Evolutionary conservation across 1,140 invertebrate genomes (phyloP).

Genomic region (Hyposmocoma kahamanoa): DNA sequence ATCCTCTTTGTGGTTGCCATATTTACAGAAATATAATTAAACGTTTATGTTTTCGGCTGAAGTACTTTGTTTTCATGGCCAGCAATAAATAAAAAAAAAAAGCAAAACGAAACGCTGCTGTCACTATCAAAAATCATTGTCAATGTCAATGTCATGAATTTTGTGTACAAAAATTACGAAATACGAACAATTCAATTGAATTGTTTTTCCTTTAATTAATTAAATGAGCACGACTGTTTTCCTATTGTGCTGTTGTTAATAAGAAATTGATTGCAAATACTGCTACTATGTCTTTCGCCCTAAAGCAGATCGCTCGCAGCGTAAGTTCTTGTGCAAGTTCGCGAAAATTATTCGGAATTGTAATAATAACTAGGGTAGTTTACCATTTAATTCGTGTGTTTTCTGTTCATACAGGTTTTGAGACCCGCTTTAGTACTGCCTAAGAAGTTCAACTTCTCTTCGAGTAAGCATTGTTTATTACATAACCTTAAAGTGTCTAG

Average conservation of each 20-base stretch:
- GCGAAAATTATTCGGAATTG: neutral
- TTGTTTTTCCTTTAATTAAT: too few species aligned
- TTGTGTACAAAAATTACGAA: too few species aligned
- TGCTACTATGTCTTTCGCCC: conserved; percentile 37
- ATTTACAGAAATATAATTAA: too few species aligned
- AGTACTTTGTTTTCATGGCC: too few species aligned
- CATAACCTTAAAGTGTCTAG: conserved; percentile 25
- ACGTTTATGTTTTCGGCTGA: too few species aligned
- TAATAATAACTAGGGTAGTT: neutral
- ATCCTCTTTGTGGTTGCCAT: too few species aligned
- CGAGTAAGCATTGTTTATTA: conserved; percentile 46
- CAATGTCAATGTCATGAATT: too few species aligned
- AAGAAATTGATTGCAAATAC: conserved; percentile 24
- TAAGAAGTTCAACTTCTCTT: conserved; percentile 40
- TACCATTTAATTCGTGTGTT: conserved; percentile 1
- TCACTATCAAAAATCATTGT: too few species aligned
- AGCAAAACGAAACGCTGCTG: too few species aligned
- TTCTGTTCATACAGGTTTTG: conserved; percentile 28
- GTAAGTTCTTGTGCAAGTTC: conserved; percentile 18
- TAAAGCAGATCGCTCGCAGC: conserved; percentile 33
- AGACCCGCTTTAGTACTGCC: conserved; percentile 30
- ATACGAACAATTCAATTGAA: too few species aligned
- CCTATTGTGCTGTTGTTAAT: neutral
- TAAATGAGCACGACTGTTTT: neutral
- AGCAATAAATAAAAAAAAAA: too few species aligned